Percentiles rank a stretch among this genome's conserved stretches.
These are phyloP conservation scores for Oceanodroma leucorhoa DNA, from an alignment of 2,797 vertebrate genomes.

Conservation along the genomic window DNA sequence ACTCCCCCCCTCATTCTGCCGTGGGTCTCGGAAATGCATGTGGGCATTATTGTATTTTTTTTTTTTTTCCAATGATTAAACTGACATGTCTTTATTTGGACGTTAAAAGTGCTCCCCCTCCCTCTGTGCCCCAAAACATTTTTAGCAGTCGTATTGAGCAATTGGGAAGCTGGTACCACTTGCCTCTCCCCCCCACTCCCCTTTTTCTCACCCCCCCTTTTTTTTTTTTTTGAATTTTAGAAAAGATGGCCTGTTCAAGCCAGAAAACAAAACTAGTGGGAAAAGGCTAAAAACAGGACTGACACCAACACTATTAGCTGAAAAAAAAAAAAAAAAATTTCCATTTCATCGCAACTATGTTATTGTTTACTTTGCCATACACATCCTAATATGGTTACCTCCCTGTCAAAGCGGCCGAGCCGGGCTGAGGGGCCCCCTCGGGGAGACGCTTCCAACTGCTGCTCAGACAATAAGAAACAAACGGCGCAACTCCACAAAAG, in stretches of 20 bases:
- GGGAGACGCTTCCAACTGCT: constrained; percentile 86
- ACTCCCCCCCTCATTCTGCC: background rate
- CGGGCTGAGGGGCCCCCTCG: constrained; percentile 82
- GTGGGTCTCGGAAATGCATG: background rate
- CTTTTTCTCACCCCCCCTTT: constrained; percentile 32
- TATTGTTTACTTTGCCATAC: constrained; percentile 98
- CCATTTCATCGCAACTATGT: constrained; percentile 94
- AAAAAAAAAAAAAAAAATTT: constrained; percentile 73
- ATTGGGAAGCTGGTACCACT: constrained; percentile 77
- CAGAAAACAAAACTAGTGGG: constrained; percentile 74
- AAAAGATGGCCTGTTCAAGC: constrained; percentile 73
- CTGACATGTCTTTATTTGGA: constrained; percentile 63
- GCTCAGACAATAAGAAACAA: constrained; percentile 94
- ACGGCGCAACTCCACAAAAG: constrained; percentile 86
- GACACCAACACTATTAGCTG: constrained; percentile 89
- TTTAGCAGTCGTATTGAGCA: constrained; percentile 65
- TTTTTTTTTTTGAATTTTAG: background rate
- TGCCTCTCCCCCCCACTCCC: background rate
- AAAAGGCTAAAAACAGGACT: constrained; percentile 82
- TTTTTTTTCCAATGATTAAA: background rate
- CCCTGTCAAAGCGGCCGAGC: constrained; percentile 82
- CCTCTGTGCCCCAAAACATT: constrained; percentile 65
- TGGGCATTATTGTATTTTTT: background rate
- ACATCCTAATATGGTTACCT: constrained; percentile 97
- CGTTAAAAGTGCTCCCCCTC: constrained; percentile 46